Evolutionary conservation across 2,113 vertebrate genomes (phyloP).

Genomic region (Myotis lucifugus): DNA sequence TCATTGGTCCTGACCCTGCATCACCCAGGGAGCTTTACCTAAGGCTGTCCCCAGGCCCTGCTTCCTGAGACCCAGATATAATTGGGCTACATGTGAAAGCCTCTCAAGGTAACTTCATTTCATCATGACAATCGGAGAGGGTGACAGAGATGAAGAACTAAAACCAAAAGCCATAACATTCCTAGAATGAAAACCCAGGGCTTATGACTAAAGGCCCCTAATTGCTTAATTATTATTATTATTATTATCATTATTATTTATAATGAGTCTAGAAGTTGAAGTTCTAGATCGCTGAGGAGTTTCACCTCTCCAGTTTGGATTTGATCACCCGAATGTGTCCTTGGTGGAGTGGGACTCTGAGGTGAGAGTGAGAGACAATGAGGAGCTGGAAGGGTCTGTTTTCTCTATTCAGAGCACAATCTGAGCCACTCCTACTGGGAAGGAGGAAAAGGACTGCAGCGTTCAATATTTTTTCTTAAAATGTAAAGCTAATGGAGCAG

Average conservation of each 20-base stretch:
- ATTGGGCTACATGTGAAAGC: not conserved
- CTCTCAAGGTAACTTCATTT: conserved; percentile 29
- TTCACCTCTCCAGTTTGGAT: not conserved
- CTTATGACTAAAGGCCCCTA: not conserved
- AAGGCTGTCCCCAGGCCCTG: not conserved
- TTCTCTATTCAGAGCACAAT: conserved; percentile 49
- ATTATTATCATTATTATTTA: not conserved
- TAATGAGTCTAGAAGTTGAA: not conserved
- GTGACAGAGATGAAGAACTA: not conserved
- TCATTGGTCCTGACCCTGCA: not conserved
- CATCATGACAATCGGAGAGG: not conserved
- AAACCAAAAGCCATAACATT: not conserved
- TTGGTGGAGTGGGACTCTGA: not conserved
- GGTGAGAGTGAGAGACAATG: not conserved
- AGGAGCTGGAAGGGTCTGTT: not conserved
- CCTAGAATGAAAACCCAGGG: not conserved
- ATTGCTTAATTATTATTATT: too few species aligned
- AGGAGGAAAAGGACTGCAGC: not conserved
- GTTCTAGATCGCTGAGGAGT: not conserved
- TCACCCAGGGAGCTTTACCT: not conserved
- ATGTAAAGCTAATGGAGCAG: conserved; percentile 64
- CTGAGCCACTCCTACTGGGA: conserved; percentile 20
- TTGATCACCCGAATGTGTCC: not conserved
- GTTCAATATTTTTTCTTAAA: conserved; percentile 56
- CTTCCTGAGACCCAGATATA: not conserved